These are phyloP conservation scores for Psammodynastes pulverulentus DNA, from an alignment of 2,113 vertebrate species.

Conservation along the genomic window DNA sequence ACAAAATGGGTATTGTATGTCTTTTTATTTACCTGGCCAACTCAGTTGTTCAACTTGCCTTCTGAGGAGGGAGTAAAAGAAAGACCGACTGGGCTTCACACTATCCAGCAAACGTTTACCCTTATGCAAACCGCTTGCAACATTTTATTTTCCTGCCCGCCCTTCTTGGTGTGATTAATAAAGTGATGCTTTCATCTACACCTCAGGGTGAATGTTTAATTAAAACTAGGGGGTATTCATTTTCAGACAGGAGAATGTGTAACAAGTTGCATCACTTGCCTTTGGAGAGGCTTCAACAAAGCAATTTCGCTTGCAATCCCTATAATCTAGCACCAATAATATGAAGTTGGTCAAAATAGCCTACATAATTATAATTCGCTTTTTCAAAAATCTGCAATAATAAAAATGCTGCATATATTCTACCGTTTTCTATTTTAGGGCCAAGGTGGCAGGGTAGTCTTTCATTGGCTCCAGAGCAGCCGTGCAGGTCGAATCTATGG, in stretches of 20 bases:
- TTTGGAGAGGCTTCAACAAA: constrained; percentile 12
- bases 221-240: constrained; percentile 48
- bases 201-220: constrained; percentile 47
- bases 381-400: not conserved
- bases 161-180: constrained; percentile 19
- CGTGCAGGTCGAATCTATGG: too few relatives aligned
- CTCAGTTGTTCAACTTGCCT: constrained; percentile 36
- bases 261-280: constrained; percentile 57
- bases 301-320: not conserved
- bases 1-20: constrained; percentile 45
- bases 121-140: constrained; percentile 15
- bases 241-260: constrained; percentile 53
- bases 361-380: not conserved
- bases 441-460: too few relatives aligned
- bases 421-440: not conserved
- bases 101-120: not conserved
- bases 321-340: not conserved
- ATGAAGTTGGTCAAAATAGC: not conserved
- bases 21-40: constrained; percentile 59
- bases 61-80: constrained; percentile 26
- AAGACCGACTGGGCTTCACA: not conserved
- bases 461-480: too few relatives aligned
- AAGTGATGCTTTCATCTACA: not conserved
- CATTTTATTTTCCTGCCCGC: constrained; percentile 10
- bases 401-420: not conserved